These are phyloP conservation scores for Eira barbara DNA, from an alignment of 2,113 vertebrate species.

Conservation along the genomic window DNA sequence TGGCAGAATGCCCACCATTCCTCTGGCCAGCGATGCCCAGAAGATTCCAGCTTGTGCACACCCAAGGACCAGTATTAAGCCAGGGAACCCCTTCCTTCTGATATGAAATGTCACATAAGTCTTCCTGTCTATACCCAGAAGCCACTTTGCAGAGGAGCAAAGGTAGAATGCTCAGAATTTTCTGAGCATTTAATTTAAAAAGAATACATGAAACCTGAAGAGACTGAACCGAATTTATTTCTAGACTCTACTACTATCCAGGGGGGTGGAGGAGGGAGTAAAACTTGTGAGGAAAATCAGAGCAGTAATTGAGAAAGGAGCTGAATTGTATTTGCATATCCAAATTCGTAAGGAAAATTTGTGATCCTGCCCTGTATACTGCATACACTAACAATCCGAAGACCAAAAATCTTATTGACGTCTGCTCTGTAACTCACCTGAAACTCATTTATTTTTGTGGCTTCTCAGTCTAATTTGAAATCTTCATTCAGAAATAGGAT, in stretches of 20 bases:
- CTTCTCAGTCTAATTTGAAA: constrained; percentile 14
- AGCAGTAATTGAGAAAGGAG: background rate
- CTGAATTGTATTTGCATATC: background rate
- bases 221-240: background rate
- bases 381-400: background rate
- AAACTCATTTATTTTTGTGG: background rate
- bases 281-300: background rate
- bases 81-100: background rate
- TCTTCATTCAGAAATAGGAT: background rate
- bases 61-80: background rate
- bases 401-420: background rate
- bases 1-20: background rate
- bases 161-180: background rate
- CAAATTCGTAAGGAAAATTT: background rate
- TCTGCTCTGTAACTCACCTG: background rate
- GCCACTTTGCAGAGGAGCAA: background rate
- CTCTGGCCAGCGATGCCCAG: background rate
- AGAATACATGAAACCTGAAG: background rate
- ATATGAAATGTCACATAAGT: background rate
- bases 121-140: background rate
- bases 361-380: background rate
- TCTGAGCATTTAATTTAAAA: background rate
- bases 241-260: background rate
- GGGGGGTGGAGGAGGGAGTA: background rate
- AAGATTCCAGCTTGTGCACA: background rate